Base-by-base conservation (phyloP, 2,797 vertebrate genomes). In the Denticeps clupeoides region DNA sequence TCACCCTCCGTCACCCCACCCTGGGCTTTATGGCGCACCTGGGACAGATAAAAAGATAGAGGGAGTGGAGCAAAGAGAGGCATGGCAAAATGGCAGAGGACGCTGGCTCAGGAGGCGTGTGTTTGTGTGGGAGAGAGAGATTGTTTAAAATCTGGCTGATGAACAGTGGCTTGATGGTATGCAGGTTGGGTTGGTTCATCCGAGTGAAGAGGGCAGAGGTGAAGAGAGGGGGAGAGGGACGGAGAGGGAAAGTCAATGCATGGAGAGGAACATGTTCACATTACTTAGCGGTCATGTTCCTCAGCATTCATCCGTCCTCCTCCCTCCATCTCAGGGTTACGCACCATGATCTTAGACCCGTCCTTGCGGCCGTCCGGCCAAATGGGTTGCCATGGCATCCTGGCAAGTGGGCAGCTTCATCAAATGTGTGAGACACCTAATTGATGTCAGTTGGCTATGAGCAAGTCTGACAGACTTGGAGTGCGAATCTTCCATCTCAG, bases 391-490 rank as follows among this genome's bases (percentile, higher is more conserved):
- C 61, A 67, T 75, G 35, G 23, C 67, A 72, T n/a, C 65, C 64
- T 46, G 68, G 75, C 59, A 52, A 60, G 63, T 64, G 60, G 69
- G 4, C 49, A 58, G 63, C n/a, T n/a, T n/a, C n/a, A n/a, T n/a
- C n/a, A n/a, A n/a, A n/a, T n/a, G 64, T 63, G 54, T 62, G 68
- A 63, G 66, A 73, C 64, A 52, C 69, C 73, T 84, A 82, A 86
- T 82, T 84, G 82, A 76, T 82, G 78, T 83, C 74, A 74, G 75
- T 67, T 69, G 64, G 74, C 74, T 72, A 76, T 81, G 64, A 67
- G 41, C 48, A 42, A 25, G 52, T 52, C 27, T 72, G 57, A 67
- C 59, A 55, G 70, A n/a, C n/a, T n/a, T n/a, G n/a, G n/a, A n/a
- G n/a, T n/a, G n/a, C n/a, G n/a, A n/a, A n/a, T n/a, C n/a, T n/a